These are phyloP conservation scores for Himalopsyche phryganea DNA, from an alignment of 1,140 invertebrate species.

Conservation along the genomic window DNA sequence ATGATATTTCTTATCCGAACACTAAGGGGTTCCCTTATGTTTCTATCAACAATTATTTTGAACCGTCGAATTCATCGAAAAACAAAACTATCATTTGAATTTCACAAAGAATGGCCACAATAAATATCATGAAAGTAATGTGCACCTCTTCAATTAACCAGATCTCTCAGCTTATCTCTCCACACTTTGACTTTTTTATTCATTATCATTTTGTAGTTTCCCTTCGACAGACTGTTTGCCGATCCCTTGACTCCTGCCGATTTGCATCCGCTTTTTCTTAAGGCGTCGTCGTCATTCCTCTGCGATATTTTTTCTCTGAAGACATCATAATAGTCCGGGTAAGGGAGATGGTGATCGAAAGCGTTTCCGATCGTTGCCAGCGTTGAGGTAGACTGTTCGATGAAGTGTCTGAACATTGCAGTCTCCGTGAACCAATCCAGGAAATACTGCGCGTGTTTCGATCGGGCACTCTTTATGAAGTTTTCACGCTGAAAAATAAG, in stretches of 20 bases:
- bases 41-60: too few species aligned
- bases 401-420: conserved; percentile 66
- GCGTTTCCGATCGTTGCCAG: background rate
- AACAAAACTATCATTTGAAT: too few species aligned
- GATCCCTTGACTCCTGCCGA: too few species aligned
- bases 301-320: conserved; percentile 44
- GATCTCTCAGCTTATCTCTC: conserved; percentile 47
- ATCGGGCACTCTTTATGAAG: conserved; percentile 58
- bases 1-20: too few species aligned
- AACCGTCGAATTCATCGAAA: too few species aligned
- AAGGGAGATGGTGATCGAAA: conserved; percentile 35
- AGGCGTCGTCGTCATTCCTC: conserved; percentile 19
- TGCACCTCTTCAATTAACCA: conserved; percentile 38
- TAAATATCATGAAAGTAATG: too few species aligned
- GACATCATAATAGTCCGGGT: conserved; percentile 45
- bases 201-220: conserved; percentile 43
- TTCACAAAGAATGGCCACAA: too few species aligned
- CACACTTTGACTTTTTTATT: conserved; percentile 48
- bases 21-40: too few species aligned
- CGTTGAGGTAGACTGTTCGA: conserved; percentile 27
- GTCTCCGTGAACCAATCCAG: conserved; percentile 82
- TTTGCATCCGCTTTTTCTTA: background rate
- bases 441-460: conserved; percentile 65
- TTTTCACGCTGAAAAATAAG: conserved; percentile 55
- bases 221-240: conserved; percentile 20